These are phyloP conservation scores for Tenthredo distinguenda DNA, from an alignment of 2,888 invertebrate genomes.

Conservation along the genomic window DNA sequence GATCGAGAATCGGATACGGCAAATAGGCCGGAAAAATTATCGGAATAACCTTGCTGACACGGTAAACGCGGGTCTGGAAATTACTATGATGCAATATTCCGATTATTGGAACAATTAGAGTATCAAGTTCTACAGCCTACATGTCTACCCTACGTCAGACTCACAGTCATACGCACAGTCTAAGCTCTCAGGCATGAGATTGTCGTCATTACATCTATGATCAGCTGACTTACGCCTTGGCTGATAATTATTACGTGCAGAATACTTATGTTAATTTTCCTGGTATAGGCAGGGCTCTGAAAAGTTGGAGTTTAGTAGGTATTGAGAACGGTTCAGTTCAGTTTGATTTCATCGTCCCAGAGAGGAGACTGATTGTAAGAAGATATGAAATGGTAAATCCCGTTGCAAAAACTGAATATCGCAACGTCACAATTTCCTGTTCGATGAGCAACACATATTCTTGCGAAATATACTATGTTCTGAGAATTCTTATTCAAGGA, in stretches of 20 bases:
- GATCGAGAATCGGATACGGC: background rate
- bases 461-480: background rate
- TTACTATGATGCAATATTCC: conserved; percentile 8
- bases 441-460: background rate
- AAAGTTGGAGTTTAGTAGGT: background rate
- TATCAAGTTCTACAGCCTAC: background rate
- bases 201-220: background rate
- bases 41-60: background rate
- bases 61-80: background rate
- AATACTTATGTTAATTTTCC: background rate
- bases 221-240: background rate
- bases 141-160: background rate
- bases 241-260: background rate
- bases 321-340: background rate
- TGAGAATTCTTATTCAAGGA: conserved; percentile 9
- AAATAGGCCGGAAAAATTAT: background rate
- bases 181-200: background rate
- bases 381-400: background rate
- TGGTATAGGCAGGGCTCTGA: background rate
- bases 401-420: background rate
- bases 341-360: background rate
- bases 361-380: background rate
- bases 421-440: background rate
- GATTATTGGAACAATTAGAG: background rate
- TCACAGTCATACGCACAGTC: background rate